Percentiles rank a stretch among this genome's conserved stretches.
These are phyloP conservation scores for Mesitornis unicolor DNA, from an alignment of 2,113 vertebrate species.

Conservation along the genomic window DNA sequence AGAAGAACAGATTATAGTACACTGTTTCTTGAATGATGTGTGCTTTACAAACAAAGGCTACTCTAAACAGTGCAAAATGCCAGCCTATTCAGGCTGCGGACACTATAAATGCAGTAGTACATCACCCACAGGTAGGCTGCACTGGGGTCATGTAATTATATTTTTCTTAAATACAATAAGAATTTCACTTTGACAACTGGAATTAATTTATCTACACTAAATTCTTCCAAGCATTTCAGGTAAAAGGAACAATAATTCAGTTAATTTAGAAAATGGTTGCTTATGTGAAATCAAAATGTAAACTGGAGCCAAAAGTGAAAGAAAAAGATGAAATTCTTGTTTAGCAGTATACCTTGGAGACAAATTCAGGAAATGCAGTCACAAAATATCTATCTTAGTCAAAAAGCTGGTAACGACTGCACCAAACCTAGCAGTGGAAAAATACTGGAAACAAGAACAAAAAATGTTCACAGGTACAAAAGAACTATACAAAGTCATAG, in stretches of 20 bases:
- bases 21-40: not conserved
- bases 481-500: not conserved
- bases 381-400: not conserved
- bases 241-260: not conserved
- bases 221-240: not conserved
- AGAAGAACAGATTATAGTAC: not conserved
- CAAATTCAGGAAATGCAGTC: not conserved
- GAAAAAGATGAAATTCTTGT: not conserved
- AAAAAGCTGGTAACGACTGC: not conserved
- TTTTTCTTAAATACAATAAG: not conserved
- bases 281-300: not conserved
- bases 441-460: not conserved
- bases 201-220: not conserved
- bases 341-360: not conserved
- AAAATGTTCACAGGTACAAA: not conserved
- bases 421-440: not conserved
- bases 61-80: not conserved
- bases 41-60: not conserved
- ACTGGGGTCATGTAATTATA: not conserved
- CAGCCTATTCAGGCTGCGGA: not conserved
- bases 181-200: not conserved
- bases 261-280: not conserved
- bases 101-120: not conserved
- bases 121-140: not conserved
- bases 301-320: not conserved